Conservation (phyloP, 2,113 vertebrate species). For the Cebidichthys violaceus region DNA sequence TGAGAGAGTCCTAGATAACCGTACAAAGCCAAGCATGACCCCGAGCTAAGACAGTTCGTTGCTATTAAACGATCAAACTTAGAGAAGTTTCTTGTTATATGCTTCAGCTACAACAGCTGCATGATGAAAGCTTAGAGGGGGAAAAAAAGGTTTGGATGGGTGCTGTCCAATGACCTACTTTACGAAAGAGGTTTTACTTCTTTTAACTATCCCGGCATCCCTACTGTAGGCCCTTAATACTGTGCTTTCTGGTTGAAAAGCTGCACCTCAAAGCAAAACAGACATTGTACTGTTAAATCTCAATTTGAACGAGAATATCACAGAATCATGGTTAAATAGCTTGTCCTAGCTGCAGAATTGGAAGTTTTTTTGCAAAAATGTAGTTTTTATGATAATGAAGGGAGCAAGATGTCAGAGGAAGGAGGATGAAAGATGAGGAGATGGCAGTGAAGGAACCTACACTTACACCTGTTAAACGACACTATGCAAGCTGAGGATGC, state of each 20-base stretch:
- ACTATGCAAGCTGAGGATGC: slow-evolving; percentile 34
- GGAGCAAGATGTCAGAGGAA: slow-evolving; percentile 12
- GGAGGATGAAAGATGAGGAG: slow-evolving; percentile 6
- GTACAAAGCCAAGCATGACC: background rate
- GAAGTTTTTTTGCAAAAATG: background rate
- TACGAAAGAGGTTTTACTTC: slow-evolving; percentile 67
- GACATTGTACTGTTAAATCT: background rate
- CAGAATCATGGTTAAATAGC: background rate
- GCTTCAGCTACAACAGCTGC: slow-evolving; percentile 24
- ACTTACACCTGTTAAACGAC: background rate
- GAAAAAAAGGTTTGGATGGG: slow-evolving; percentile 47
- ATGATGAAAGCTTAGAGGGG: slow-evolving; percentile 45
- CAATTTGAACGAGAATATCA: background rate
- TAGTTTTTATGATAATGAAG: background rate
- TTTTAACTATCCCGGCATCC: slow-evolving; percentile 48
- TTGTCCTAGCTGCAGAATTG: background rate
- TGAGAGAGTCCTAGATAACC: slow-evolving; percentile 19
- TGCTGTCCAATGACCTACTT: slow-evolving; percentile 80
- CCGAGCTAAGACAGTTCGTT: background rate
- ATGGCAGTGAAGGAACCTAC: slow-evolving; percentile 8
- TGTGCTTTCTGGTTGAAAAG: background rate
- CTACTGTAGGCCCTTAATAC: slow-evolving; percentile 5
- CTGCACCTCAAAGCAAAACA: slow-evolving; percentile 2
- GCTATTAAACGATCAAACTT: slow-evolving; percentile 10
- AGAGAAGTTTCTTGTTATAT: slow-evolving; percentile 17